These are phyloP conservation scores for Botia kubotai DNA, from an alignment of 2,797 vertebrate species.

Conservation along the genomic window DNA sequence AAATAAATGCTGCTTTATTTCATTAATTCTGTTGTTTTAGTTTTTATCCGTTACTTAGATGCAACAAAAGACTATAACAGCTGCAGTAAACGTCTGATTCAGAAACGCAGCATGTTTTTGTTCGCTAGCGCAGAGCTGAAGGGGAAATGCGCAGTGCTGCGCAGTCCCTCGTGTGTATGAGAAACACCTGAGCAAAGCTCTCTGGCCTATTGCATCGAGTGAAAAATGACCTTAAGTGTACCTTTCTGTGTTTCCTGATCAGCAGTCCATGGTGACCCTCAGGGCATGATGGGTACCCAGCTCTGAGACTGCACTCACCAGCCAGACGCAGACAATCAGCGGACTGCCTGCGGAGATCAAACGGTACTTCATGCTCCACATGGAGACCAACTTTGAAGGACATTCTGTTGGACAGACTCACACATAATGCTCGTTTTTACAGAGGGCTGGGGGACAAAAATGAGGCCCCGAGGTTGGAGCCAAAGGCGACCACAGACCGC, in stretches of 20 bases:
- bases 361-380: slow-evolving; percentile 38
- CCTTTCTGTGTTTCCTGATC: slow-evolving; percentile 23
- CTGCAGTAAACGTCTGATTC: background rate
- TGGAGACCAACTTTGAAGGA: slow-evolving; percentile 36
- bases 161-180: background rate
- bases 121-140: background rate
- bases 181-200: background rate
- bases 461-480: background rate
- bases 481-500: no score
- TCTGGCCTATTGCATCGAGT: background rate
- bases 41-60: background rate
- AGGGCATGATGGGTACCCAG: slow-evolving; percentile 29
- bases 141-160: background rate
- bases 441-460: slow-evolving; percentile 26
- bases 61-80: background rate
- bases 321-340: slow-evolving; percentile 39
- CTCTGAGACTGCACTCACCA: slow-evolving; percentile 33
- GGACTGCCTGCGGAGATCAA: slow-evolving; percentile 57
- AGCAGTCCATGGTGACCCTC: slow-evolving; percentile 39
- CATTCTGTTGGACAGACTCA: slow-evolving; percentile 15
- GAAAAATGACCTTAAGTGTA: slow-evolving; percentile 12
- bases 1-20: background rate
- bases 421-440: slow-evolving; percentile 21
- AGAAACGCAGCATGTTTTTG: background rate
- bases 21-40: background rate